phyloP scores from a whole-genome alignment of 2,888 invertebrate genomes.

The Flabesymbios commensalis region DNA sequence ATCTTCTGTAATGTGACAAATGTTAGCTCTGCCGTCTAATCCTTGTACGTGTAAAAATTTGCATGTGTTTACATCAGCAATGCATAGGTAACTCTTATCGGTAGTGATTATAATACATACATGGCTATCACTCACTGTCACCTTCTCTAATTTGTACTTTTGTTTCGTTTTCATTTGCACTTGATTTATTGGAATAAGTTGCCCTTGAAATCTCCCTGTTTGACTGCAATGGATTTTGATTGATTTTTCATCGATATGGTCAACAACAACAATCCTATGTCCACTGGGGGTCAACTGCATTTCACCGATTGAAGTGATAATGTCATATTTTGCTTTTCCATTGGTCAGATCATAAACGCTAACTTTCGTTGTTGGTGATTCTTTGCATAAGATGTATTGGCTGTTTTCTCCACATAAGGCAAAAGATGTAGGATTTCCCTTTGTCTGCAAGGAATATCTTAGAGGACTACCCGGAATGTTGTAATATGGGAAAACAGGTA shows the following conservation, averaged over 20 bases:
- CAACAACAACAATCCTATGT: slow-evolving; percentile 47
- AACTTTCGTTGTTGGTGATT: slow-evolving; percentile 42
- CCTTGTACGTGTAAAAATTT: slow-evolving; percentile 47
- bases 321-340: slow-evolving; percentile 42
- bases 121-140: slow-evolving; percentile 46
- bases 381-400: slow-evolving; percentile 45
- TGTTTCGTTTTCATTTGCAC: slow-evolving; percentile 47
- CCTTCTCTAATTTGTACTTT: slow-evolving; percentile 45
- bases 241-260: slow-evolving; percentile 52
- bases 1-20: slow-evolving; percentile 52
- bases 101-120: slow-evolving; percentile 51
- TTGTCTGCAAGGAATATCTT: slow-evolving; percentile 41
- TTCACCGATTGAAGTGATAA: slow-evolving; percentile 53
- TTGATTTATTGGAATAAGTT: slow-evolving; percentile 57
- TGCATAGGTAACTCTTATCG: slow-evolving; percentile 52
- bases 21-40: slow-evolving; percentile 46
- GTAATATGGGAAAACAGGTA: slow-evolving; percentile 56
- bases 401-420: slow-evolving; percentile 39
- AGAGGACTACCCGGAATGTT: slow-evolving; percentile 55
- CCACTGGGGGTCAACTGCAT: slow-evolving; percentile 51
- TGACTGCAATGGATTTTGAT: slow-evolving; percentile 53
- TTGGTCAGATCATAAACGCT: slow-evolving; percentile 47
- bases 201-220: slow-evolving; percentile 53
- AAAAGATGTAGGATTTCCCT: slow-evolving; percentile 12
- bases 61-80: slow-evolving; percentile 47